phyloP scores from a whole-genome alignment of 2,888 invertebrate genomes.

The Tanytarsus gracilentus region DNA sequence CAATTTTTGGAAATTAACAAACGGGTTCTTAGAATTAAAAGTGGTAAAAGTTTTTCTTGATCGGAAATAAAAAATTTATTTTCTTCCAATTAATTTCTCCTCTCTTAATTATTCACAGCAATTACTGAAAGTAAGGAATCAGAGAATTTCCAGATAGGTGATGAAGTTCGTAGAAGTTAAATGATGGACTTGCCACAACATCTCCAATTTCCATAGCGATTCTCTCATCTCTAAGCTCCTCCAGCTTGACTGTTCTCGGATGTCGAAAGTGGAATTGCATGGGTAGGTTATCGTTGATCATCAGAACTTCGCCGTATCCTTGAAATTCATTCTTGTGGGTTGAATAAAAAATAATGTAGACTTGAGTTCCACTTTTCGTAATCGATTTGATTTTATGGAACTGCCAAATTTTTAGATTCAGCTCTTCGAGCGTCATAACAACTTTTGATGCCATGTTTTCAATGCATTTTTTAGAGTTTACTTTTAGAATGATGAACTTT shows the following conservation, averaged over 20 bases:
- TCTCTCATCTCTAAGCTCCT: no score
- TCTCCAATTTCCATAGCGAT: no score
- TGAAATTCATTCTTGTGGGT: background rate
- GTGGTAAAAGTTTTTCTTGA: no score
- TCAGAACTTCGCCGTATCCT: background rate
- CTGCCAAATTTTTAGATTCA: background rate
- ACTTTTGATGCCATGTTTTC: background rate
- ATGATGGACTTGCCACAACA: no score
- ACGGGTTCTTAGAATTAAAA: no score
- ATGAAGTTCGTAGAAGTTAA: no score
- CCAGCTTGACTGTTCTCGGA: no score
- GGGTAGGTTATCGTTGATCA: background rate
- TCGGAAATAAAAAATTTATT: no score
- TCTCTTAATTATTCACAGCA: no score
- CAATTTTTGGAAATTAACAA: background rate
- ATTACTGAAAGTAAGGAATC: no score
- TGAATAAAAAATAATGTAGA: conserved; percentile 6
- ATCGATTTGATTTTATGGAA: conserved; percentile 29
- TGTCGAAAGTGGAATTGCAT: background rate
- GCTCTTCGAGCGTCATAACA: background rate
- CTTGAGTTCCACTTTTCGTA: conserved; percentile 29
- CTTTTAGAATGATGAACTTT: background rate
- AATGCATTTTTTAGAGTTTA: background rate
- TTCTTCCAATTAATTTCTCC: no score
- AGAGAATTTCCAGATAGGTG: no score